Base-by-base conservation (phyloP, 2,113 vertebrate species). In the Hassar affinis region DNA sequence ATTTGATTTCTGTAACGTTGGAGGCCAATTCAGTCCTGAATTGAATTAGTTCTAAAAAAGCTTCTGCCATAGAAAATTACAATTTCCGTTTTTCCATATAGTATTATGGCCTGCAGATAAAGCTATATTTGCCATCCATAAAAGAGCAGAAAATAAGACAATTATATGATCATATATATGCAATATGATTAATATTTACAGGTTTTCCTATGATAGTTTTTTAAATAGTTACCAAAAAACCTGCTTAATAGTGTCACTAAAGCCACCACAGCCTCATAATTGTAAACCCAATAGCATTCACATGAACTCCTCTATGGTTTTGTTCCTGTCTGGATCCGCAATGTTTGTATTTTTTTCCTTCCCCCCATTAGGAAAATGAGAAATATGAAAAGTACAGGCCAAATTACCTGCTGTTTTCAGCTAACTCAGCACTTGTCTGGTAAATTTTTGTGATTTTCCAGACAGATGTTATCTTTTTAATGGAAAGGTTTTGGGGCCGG, bases 1-100 rank as follows among this genome's bases (percentile, higher is more conserved):
- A 56, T 56, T 77, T 75, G 27, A 52, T 75, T 75, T 75, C 15
- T 75, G 8, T 71, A 45, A 45, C 14, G 64, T 45, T 69, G 35
- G 1, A 7, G 47, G 49, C 47, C n/a, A 75, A 52, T 27, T 27
- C 42, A 33, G 15, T 52, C 72, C 27, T 75, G 27, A 52, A 33
- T 33, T 30, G 15, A 11, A 52, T 75, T 75, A 52, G n/a, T 33
- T 20, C 15, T 52, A 33, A 33, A 52, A 75, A 52, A 18, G 47
- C 72, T 18, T 33, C 49, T 52, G 72, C 7, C 72, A 75, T 33
- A 75, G 27, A 52, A 75, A 52, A 75, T 52, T 33, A 74, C 7
- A 6, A 72, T 49, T 72, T n/a, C 6, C 15, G 49, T 2, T 27
- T 72, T 49, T 72, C n/a, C 5, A 72, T 52, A 51, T 51, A 18